Percentiles rank a stretch among this genome's conserved stretches.
Conservation (phyloP, 2,113 vertebrate species). For the Dasyurus viverrinus region DNA sequence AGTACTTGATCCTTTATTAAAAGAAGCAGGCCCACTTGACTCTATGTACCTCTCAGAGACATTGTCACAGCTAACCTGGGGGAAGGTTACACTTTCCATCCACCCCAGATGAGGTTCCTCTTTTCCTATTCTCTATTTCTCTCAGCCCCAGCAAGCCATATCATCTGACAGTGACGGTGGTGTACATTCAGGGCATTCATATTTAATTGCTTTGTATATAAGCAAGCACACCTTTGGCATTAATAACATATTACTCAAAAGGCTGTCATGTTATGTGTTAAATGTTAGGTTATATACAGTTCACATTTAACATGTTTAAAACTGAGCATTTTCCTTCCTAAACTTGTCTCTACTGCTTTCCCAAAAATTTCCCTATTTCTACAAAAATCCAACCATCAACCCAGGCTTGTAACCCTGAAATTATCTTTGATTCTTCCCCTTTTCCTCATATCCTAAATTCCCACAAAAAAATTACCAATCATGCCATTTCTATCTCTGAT, state of each 20-base stretch:
- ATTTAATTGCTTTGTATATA: not conserved
- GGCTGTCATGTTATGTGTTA: too few relatives aligned
- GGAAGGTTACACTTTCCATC: not conserved
- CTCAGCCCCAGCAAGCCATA: not conserved
- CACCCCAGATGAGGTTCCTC: not conserved
- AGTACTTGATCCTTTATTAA: not conserved
- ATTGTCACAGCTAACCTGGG: not conserved
- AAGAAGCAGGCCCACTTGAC: not conserved
- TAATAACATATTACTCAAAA: not conserved
- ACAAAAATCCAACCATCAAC: not conserved
- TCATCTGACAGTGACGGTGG: not conserved
- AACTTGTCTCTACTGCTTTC: not conserved
- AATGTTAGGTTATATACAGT: not conserved
- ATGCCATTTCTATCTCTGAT: not conserved
- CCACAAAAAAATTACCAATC: not conserved
- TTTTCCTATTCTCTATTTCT: not conserved
- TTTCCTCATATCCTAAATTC: not conserved
- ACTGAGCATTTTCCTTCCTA: not conserved
- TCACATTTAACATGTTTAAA: not conserved
- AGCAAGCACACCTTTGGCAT: not conserved
- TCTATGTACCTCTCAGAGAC: not conserved
- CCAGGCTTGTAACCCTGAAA: not conserved
- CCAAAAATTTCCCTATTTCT: not conserved
- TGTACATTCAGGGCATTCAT: not conserved
- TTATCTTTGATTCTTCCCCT: not conserved